These are phyloP conservation scores for Sinonovacula constricta DNA, from an alignment of 1,140 invertebrate species.

Conservation along the genomic window DNA sequence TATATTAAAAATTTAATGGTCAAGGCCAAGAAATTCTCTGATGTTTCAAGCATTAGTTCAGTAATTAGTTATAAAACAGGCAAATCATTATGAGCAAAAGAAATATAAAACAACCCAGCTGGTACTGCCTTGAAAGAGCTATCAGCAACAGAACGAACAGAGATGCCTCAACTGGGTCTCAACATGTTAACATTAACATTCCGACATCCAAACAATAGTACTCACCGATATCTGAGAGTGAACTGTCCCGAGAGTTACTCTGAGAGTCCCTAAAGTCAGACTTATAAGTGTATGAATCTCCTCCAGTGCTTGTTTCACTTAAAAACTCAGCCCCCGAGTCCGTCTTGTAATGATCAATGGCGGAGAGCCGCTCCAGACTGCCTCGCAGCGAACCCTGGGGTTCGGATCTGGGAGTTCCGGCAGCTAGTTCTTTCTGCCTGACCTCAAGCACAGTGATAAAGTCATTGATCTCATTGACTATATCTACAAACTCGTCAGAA, in stretches of 20 bases:
- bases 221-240: slow-evolving; percentile 43
- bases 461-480: slow-evolving; percentile 76
- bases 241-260: slow-evolving; percentile 44
- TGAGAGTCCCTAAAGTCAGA: slow-evolving; percentile 44
- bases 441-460: slow-evolving; percentile 73
- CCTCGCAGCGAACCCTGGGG: slow-evolving; percentile 21
- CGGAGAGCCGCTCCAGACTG: slow-evolving; percentile 42
- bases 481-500: slow-evolving; percentile 72
- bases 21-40: too few species aligned
- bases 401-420: slow-evolving; percentile 21
- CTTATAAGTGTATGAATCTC: slow-evolving; percentile 40
- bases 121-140: too few species aligned
- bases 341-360: slow-evolving; percentile 56
- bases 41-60: too few species aligned
- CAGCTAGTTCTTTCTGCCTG: slow-evolving; percentile 45
- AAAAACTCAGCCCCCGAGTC: slow-evolving; percentile 56
- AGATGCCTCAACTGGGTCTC: too few species aligned
- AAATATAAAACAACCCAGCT: too few species aligned
- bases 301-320: slow-evolving; percentile 29
- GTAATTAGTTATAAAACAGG: too few species aligned
- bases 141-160: too few species aligned
- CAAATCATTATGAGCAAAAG: too few species aligned
- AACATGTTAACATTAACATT: not conserved
- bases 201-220: not conserved
- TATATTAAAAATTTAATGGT: too few species aligned